phyloP scores from a whole-genome alignment of 2,797 vertebrate species.

The Sebastes vulpes region DNA sequence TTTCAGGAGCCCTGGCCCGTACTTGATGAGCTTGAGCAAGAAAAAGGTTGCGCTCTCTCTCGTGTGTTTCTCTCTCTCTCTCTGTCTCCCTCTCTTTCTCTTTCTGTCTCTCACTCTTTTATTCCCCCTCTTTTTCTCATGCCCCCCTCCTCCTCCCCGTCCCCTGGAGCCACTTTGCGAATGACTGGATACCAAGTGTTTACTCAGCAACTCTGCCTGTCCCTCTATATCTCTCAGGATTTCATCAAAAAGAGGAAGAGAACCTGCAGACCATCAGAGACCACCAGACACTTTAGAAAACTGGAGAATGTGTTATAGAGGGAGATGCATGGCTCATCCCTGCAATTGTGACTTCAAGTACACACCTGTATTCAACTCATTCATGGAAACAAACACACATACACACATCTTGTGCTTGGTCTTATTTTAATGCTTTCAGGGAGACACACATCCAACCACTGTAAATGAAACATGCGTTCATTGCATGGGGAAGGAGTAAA shows the following conservation, averaged over 20 bases:
- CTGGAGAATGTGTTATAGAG: neutral
- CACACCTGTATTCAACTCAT: neutral
- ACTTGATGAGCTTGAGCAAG: slow-evolving; percentile 99
- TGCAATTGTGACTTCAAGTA: neutral
- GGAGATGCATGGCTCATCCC: neutral
- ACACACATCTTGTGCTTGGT: neutral
- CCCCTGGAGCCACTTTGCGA: slow-evolving; percentile 85
- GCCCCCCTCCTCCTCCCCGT: slow-evolving; percentile 45
- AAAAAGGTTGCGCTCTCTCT: slow-evolving; percentile 88
- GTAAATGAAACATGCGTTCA: neutral
- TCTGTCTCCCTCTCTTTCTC: slow-evolving; percentile 59
- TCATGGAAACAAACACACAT: neutral
- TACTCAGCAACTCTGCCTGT: slow-evolving; percentile 89
- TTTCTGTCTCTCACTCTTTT: slow-evolving; percentile 71
- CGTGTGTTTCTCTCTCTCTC: slow-evolving; percentile 69
- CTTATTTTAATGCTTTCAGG: neutral
- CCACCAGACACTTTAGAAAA: neutral
- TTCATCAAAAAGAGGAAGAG: slow-evolving; percentile 35
- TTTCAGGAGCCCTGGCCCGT: slow-evolving; percentile 99
- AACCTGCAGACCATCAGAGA: slow-evolving; percentile 10
- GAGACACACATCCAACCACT: neutral
- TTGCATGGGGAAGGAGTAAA: neutral
- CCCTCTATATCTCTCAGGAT: slow-evolving; percentile 50
- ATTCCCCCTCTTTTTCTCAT: slow-evolving; percentile 84
- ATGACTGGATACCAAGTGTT: slow-evolving; percentile 93